Percentiles rank a stretch among this genome's conserved stretches.
These are phyloP conservation scores for Agrotis segetum DNA, from an alignment of 2,888 invertebrate genomes.

Conservation along the genomic window DNA sequence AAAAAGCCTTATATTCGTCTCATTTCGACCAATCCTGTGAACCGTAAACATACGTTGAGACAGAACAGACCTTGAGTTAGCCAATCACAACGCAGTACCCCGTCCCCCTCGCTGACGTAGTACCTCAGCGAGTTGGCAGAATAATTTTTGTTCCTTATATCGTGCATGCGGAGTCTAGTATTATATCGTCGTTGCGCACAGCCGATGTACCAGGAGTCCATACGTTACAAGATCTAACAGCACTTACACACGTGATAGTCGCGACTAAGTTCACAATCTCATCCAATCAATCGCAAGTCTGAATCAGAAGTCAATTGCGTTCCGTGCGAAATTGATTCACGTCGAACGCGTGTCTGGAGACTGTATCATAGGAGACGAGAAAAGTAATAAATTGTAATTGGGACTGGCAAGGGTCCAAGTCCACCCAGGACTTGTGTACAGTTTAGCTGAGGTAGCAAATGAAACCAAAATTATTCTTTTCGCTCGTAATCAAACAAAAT, in stretches of 20 bases:
- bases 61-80: no score
- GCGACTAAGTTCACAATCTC: constrained; percentile 26
- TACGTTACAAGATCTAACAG: not conserved
- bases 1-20: no score
- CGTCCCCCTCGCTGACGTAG: no score
- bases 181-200: no score
- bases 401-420: not conserved
- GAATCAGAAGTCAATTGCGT: constrained; percentile 17
- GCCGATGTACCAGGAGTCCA: constrained; percentile 16
- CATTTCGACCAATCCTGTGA: no score
- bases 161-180: no score
- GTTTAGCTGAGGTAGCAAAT: not conserved
- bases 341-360: constrained; percentile 28
- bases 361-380: constrained; percentile 1
- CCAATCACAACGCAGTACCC: no score
- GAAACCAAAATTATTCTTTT: not conserved
- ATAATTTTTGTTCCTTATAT: no score
- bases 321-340: constrained; percentile 33
- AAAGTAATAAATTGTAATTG: constrained; percentile 15
- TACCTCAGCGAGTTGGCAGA: no score
- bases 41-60: no score
- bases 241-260: constrained; percentile 17
- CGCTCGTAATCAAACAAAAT: not conserved
- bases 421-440: no score
- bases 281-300: constrained; percentile 28